phyloP scores from a whole-genome alignment of 2,113 vertebrate species.

The Pedetes capensis region DNA sequence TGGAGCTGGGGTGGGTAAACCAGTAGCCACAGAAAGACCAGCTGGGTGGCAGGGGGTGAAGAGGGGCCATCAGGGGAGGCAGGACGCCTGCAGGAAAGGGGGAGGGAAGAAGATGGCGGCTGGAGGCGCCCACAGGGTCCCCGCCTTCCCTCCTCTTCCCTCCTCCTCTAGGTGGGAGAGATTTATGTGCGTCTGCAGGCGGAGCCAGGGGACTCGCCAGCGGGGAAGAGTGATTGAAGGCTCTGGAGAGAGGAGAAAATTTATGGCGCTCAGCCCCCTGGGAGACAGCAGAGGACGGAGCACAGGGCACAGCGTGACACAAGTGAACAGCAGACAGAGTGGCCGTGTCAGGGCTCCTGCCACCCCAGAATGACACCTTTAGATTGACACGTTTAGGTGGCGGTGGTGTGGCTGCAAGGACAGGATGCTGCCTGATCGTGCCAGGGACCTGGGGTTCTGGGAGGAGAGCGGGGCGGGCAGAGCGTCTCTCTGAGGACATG shows the following conservation, averaged over 20 bases:
- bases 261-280: constrained; percentile 14
- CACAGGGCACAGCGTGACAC: not conserved
- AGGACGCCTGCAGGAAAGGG: fast-evolving
- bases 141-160: not conserved
- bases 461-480: not conserved
- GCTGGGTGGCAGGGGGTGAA: too few species aligned
- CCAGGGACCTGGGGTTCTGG: not conserved
- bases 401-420: not conserved
- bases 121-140: not conserved
- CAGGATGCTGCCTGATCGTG: fast-evolving
- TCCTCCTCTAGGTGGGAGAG: constrained; percentile 9
- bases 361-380: not conserved
- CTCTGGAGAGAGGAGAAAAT: constrained; percentile 39
- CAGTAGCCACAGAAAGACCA: not conserved
- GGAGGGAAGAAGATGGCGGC: not conserved
- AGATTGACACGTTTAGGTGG: not conserved
- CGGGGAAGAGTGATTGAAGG: constrained; percentile 32
- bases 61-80: not conserved
- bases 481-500: fast-evolving
- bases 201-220: not conserved
- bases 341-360: not conserved
- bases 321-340: not conserved
- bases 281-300: constrained; percentile 36
- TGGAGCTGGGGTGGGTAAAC: too few species aligned
- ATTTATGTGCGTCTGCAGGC: not conserved